Conservation (phyloP, 2,888 invertebrate species). For the Xanthostigma xanthostigma region DNA sequence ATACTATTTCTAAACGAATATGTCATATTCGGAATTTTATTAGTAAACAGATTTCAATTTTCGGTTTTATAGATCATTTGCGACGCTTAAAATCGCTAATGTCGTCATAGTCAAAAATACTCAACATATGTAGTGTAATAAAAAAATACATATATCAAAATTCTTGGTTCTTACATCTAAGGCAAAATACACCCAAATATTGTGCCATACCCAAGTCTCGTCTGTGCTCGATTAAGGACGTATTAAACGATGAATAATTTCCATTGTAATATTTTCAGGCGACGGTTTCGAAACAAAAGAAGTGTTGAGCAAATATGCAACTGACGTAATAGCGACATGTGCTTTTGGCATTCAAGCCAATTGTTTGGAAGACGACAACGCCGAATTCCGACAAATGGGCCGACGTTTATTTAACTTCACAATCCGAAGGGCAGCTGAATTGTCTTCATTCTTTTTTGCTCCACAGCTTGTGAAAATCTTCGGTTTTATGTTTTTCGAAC, state of each 20-base stretch:
- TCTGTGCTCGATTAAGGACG: too few species aligned
- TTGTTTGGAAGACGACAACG: slow-evolving; percentile 26
- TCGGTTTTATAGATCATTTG: too few species aligned
- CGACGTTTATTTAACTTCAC: slow-evolving; percentile 25
- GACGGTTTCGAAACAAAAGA: not conserved
- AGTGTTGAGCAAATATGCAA: slow-evolving; percentile 18
- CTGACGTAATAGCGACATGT: slow-evolving; percentile 32
- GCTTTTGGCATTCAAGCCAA: slow-evolving; percentile 33
- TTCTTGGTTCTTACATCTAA: not conserved
- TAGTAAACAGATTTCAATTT: too few species aligned
- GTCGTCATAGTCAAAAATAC: too few species aligned
- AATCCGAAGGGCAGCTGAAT: slow-evolving; percentile 23
- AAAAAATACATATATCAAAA: too few species aligned
- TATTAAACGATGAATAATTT: too few species aligned
- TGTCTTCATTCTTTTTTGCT: slow-evolving; percentile 27
- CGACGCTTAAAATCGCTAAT: too few species aligned
- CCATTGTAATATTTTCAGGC: too few species aligned
- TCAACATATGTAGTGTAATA: too few species aligned
- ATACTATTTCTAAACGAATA: too few species aligned
- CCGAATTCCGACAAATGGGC: slow-evolving; percentile 29
- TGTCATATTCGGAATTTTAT: too few species aligned
- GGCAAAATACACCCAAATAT: not conserved
- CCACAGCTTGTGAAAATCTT: slow-evolving; percentile 25
- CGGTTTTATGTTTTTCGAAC: slow-evolving; percentile 25
- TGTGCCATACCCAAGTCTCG: too few species aligned